A percentile compares a stretch with the other conserved stretches of the same genome.
These are phyloP conservation scores for Formica exsecta DNA, from an alignment of 1,140 invertebrate genomes.

Conservation along the genomic window DNA sequence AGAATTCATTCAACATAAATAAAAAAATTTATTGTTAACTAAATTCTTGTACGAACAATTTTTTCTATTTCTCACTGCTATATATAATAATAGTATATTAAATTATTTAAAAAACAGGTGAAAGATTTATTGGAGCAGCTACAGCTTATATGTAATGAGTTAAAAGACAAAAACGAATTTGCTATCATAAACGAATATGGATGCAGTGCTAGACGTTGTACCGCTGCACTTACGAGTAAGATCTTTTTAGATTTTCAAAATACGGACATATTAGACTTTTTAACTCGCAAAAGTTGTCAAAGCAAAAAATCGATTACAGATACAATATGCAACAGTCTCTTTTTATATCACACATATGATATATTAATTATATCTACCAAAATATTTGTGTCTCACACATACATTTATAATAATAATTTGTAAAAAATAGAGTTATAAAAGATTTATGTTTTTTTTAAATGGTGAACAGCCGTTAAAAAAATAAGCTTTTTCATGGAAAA, in stretches of 20 bases:
- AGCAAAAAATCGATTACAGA: too few relatives aligned
- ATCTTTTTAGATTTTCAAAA: background rate
- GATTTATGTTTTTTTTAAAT: too few relatives aligned
- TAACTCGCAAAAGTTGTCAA: background rate
- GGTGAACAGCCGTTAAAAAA: too few relatives aligned
- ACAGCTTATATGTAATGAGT: background rate
- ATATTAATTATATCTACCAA: too few relatives aligned
- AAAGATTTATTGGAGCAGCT: background rate
- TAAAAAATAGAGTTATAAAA: too few relatives aligned
- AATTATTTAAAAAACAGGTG: background rate
- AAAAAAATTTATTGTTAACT: background rate
- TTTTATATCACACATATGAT: too few relatives aligned
- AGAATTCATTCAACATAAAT: background rate
- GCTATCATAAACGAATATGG: background rate
- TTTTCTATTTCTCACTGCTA: background rate
- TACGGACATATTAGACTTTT: background rate
- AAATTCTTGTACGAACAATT: background rate
- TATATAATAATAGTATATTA: background rate
- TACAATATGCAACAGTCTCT: too few relatives aligned
- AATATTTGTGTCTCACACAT: too few relatives aligned
- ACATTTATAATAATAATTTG: too few relatives aligned
- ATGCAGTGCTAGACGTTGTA: background rate
- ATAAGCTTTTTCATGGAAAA: too few relatives aligned
- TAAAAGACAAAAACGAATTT: constrained; percentile 23
- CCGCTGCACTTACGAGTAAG: background rate